Evolutionary conservation across 2,888 invertebrate genomes (phyloP).

Genomic region (Adelognathus sp.): DNA sequence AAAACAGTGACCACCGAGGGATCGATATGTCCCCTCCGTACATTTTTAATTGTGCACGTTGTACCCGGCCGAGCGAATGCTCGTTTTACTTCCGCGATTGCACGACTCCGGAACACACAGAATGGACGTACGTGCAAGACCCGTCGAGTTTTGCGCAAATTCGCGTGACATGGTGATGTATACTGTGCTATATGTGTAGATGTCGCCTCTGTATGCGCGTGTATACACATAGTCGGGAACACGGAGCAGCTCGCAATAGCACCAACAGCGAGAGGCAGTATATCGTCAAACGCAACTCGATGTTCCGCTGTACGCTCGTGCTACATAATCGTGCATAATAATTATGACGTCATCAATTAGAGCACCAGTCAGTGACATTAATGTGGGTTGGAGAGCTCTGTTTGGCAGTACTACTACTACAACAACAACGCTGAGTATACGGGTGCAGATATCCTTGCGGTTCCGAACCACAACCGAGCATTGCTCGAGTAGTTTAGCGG

Average conservation of each 20-base stretch:
- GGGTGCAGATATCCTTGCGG: slow-evolving; percentile 44
- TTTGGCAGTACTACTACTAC: slow-evolving; percentile 7
- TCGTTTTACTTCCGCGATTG: neutral
- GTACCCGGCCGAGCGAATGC: neutral
- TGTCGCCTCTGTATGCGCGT: neutral
- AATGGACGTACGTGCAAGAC: neutral
- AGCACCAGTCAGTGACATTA: slow-evolving; percentile 74
- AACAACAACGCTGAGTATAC: neutral
- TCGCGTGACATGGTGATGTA: neutral
- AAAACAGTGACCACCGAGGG: neutral
- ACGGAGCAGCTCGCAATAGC: neutral
- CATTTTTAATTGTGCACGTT: neutral
- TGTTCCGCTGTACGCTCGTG: slow-evolving; percentile 64
- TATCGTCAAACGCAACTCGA: slow-evolving; percentile 72
- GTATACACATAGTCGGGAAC: neutral
- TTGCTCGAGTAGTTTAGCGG: slow-evolving; percentile 30
- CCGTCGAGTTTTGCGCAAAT: neutral
- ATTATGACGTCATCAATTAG: slow-evolving; percentile 79
- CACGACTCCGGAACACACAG: neutral
- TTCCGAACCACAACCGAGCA: slow-evolving; percentile 54
- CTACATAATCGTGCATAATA: slow-evolving; percentile 78
- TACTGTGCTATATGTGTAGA: neutral
- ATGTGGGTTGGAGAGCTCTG: slow-evolving; percentile 63
- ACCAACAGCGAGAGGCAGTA: slow-evolving; percentile 58
- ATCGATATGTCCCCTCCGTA: neutral